Evolutionary conservation across 2,888 invertebrate species (phyloP).

Genomic region (Epirrhoe alternata): DNA sequence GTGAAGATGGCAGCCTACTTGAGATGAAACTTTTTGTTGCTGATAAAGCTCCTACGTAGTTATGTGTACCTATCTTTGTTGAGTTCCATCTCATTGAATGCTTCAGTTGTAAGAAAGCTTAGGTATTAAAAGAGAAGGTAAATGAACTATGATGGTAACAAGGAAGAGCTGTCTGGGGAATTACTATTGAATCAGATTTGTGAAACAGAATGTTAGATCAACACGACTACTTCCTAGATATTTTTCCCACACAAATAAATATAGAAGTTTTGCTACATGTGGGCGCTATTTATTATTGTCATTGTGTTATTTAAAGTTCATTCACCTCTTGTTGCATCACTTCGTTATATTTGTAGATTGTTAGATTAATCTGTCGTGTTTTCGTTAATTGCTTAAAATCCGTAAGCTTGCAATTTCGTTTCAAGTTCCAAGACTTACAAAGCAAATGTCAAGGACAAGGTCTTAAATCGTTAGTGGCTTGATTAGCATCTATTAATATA

Average conservation of each 20-base stretch:
- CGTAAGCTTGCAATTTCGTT: slow-evolving; percentile 17
- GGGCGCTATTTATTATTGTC: slow-evolving; percentile 25
- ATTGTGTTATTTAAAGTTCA: slow-evolving; percentile 26
- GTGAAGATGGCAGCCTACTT: slow-evolving; percentile 48
- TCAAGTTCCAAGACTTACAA: slow-evolving; percentile 10
- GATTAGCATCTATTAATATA: slow-evolving; percentile 8
- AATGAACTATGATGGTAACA: not conserved
- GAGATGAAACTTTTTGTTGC: slow-evolving; percentile 30
- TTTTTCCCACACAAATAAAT: slow-evolving; percentile 21
- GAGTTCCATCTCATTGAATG: not conserved
- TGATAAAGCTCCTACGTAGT: slow-evolving; percentile 1
- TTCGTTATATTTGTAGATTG: slow-evolving; percentile 2
- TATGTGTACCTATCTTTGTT: not conserved
- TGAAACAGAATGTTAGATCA: not conserved
- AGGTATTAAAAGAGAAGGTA: too few species aligned
- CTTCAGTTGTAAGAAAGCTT: not conserved
- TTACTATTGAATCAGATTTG: not conserved
- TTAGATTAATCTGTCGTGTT: slow-evolving; percentile 2
- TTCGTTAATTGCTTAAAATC: slow-evolving; percentile 8
- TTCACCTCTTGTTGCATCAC: slow-evolving; percentile 28
- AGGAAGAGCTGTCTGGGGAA: too few species aligned
- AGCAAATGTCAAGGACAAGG: slow-evolving; percentile 28
- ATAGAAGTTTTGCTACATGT: slow-evolving; percentile 21
- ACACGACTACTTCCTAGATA: not conserved
- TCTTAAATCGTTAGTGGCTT: slow-evolving; percentile 4